phyloP scores from a whole-genome alignment of 2,797 vertebrate species.

The Tympanoctomys barrerae region DNA sequence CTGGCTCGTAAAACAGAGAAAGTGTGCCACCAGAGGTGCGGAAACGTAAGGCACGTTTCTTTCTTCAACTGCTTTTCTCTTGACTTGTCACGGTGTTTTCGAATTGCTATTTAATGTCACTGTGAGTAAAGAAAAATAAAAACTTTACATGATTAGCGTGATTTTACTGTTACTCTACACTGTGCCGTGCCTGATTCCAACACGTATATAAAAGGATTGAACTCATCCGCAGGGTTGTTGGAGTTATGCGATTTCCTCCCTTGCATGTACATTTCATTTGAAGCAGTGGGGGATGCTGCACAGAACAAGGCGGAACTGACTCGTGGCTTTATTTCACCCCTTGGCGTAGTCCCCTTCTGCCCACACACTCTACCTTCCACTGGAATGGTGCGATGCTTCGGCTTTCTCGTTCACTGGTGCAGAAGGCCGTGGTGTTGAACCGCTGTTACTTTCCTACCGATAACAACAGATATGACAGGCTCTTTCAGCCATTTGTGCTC shows the following conservation, averaged over 20 bases:
- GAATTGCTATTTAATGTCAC: not conserved
- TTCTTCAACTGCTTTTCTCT: not conserved
- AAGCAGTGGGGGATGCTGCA: fast-evolving
- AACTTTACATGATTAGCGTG: not conserved
- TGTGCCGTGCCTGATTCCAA: not conserved
- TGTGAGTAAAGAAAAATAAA: conserved; percentile 25
- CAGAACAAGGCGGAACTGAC: fast-evolving
- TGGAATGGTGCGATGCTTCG: not conserved
- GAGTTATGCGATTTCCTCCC: fast-evolving
- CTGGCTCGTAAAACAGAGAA: not conserved
- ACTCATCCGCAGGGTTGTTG: not conserved
- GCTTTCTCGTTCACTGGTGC: not conserved
- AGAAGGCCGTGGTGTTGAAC: too few relatives aligned
- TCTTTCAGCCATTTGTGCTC: too few relatives aligned
- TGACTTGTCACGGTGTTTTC: not conserved
- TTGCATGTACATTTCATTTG: not conserved
- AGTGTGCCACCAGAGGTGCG: not conserved
- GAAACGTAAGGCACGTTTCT: not conserved
- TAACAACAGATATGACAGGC: not conserved
- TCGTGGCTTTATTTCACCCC: not conserved
- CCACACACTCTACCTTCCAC: not conserved
- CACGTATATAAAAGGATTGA: not conserved
- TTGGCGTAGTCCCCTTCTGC: fast-evolving
- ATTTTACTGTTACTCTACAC: not conserved
- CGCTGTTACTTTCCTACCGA: too few relatives aligned